These are phyloP conservation scores for Uropsilus gracilis DNA, from an alignment of 2,113 vertebrate genomes.

Conservation along the genomic window DNA sequence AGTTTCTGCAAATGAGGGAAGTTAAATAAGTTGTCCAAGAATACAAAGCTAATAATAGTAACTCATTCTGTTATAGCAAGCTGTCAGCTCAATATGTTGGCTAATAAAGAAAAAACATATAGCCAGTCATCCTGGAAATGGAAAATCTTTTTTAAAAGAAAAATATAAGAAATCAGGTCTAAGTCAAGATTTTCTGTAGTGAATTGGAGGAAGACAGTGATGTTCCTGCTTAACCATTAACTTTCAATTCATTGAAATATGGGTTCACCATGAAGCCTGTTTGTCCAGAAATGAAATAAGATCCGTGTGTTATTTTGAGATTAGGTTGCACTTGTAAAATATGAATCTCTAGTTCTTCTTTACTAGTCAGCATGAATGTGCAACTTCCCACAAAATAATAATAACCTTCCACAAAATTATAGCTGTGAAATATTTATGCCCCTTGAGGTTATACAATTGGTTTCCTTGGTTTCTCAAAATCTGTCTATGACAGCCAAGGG, in stretches of 20 bases:
- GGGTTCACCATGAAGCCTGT: neutral
- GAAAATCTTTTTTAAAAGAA: neutral
- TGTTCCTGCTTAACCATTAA: neutral
- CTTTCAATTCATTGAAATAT: neutral
- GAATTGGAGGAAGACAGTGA: neutral
- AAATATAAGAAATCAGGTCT: neutral
- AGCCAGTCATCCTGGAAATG: neutral
- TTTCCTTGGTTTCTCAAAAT: neutral
- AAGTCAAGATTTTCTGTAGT: neutral
- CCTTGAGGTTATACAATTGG: neutral
- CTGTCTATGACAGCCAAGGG: neutral
- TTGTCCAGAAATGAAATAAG: neutral
- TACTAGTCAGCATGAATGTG: neutral
- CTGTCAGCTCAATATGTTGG: neutral
- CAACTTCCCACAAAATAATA: neutral
- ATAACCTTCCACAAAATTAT: neutral
- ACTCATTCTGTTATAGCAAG: neutral
- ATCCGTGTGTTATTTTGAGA: neutral
- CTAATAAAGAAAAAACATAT: neutral
- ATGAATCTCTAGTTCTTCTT: neutral
- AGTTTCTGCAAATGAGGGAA: slow-evolving; percentile 25
- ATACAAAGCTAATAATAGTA: neutral
- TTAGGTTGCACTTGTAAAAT: neutral
- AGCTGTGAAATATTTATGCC: neutral
- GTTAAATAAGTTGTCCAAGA: neutral